Evolutionary conservation across 2,797 vertebrate genomes (phyloP), one percentile per base, ranked within the genome.

Genomic region (Erpetoichthys calabaricus): DNA sequence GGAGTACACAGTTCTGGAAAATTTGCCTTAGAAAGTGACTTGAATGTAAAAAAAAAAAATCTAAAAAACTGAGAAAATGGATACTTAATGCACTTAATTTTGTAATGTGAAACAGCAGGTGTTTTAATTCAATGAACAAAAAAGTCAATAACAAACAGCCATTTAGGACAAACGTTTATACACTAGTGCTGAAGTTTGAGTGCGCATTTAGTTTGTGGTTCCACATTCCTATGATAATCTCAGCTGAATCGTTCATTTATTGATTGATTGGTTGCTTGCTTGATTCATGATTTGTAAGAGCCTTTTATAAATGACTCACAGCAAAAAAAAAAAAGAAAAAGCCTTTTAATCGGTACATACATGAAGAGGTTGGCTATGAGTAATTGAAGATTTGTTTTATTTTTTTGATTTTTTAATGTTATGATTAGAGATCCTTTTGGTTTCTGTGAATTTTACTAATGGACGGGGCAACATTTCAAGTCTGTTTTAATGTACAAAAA

Each of bases 11-110:
- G 25, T 4, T 68, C 78, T 83, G 85, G 86, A 82, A 69, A 80
- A 72, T 78, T 79, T 84, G 83, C 86, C 86, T 90, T 91, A 89
- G 85, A 79, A 86, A 81, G 83, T 82, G 74, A 88, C 81, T 81
- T 94, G 92, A 97, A 97, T 97, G 92, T 96, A 87, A 78, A 92
- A 86, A 25, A n/a, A n/a, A 25, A 25, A 25, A 25, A 25, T 25
- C 25, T 25, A 25, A 25, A 1, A 25, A 25, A 25, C 25, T 25
- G 25, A 25, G 25, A 25, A 25, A 25, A 25, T 45, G 85, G 78
- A 81, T 79, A 82, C 77, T 75, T 75, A 77, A 83, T 85, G 80
- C 78, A 89, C 84, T 88, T 87, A 84, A 80, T 83, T 84, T 85
- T 80, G 25, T 80, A 81, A 79, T 67, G 72, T 64, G 74, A 80